Percentiles rank a stretch among this genome's conserved stretches.
phyloP scores from a whole-genome alignment of 2,888 invertebrate species.

The Nebria salina region DNA sequence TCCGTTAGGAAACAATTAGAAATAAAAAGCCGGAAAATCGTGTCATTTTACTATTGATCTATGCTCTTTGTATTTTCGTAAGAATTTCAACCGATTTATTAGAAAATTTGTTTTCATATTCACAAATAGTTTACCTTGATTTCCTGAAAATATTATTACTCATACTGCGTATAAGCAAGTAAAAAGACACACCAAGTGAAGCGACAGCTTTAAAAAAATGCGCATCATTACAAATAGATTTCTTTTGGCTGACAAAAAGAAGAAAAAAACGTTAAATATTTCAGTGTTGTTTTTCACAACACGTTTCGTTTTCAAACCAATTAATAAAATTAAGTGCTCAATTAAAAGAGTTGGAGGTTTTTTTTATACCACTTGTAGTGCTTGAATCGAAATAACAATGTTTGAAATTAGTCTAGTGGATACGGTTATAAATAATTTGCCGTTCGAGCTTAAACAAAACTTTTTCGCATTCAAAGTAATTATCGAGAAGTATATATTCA shows the following conservation, averaged over 20 bases:
- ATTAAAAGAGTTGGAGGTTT: constrained; percentile 1
- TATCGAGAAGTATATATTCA: neutral
- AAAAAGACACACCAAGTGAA: neutral
- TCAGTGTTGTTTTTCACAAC: constrained; percentile 7
- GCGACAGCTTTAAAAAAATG: neutral
- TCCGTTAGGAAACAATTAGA: no score
- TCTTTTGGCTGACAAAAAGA: neutral
- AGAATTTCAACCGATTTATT: no score
- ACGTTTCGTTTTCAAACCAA: neutral
- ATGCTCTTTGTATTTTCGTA: no score
- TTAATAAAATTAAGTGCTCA: neutral
- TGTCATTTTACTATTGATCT: no score
- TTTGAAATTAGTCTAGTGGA: neutral
- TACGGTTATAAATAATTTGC: neutral
- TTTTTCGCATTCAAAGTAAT: neutral
- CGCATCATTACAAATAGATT: constrained; percentile 12
- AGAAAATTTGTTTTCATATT: no score
- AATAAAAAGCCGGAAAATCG: no score
- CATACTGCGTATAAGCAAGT: no score
- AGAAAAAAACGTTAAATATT: constrained; percentile 3
- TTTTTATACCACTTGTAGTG: neutral
- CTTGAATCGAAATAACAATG: neutral
- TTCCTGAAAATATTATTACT: no score
- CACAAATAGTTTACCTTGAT: no score
- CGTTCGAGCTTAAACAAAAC: neutral